Evolutionary conservation across 2,888 invertebrate species (phyloP).

Genomic region (Chironomus tentans): DNA sequence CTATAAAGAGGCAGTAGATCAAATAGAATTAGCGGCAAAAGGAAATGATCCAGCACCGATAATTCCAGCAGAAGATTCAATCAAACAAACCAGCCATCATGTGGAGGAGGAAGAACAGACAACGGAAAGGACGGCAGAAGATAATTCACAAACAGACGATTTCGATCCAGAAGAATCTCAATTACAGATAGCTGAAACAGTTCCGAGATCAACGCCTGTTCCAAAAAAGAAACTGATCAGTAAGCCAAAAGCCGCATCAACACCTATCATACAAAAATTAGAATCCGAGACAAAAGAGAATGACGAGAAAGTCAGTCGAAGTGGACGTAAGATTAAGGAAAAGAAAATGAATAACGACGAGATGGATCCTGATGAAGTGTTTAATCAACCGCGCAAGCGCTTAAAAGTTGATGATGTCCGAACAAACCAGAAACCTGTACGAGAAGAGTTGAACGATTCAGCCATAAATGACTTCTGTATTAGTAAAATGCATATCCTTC

Average conservation of each 20-base stretch:
- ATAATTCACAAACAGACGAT: neutral
- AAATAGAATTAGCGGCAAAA: conserved; percentile 72
- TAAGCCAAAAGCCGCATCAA: neutral
- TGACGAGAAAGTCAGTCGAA: conserved; percentile 45
- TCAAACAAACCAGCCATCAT: neutral
- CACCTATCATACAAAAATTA: neutral
- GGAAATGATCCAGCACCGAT: conserved; percentile 45
- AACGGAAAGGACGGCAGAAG: neutral
- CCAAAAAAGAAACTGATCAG: neutral
- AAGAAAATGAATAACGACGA: conserved; percentile 37
- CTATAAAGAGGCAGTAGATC: conserved; percentile 79
- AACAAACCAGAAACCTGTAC: neutral
- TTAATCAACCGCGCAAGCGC: conserved; percentile 6
- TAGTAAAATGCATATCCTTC: conserved; percentile 14
- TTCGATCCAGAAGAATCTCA: conserved; percentile 17
- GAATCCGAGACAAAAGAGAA: neutral
- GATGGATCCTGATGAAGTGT: conserved; percentile 20
- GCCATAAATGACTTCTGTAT: conserved; percentile 7
- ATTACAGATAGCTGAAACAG: conserved; percentile 1
- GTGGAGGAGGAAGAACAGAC: neutral
- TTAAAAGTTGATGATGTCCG: neutral
- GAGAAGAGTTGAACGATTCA: neutral
- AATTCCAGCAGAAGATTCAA: neutral
- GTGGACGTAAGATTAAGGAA: conserved; percentile 66
- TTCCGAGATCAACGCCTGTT: conserved; percentile 1